Percentiles rank a stretch among this genome's conserved stretches.
Evolutionary conservation across 2,888 invertebrate species (phyloP).

Genomic region (Tubiluchus corallicola): DNA sequence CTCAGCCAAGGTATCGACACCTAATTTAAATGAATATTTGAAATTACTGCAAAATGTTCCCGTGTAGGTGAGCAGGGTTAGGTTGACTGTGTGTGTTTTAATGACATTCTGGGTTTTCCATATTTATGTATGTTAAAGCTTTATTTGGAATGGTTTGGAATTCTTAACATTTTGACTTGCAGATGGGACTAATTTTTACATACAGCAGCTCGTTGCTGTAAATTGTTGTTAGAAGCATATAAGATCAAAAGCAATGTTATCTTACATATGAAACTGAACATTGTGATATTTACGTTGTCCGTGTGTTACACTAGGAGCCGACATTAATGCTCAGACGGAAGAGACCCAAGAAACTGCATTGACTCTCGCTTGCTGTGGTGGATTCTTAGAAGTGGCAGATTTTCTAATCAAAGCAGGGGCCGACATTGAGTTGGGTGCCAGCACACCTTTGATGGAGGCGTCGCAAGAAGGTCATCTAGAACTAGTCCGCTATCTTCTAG

Average conservation of each 20-base stretch:
- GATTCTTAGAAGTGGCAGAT: slow-evolving; percentile 84
- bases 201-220: too few species aligned
- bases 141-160: too few species aligned
- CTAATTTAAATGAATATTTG: neutral
- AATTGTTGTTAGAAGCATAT: too few species aligned
- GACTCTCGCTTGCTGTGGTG: slow-evolving; percentile 81
- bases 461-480: slow-evolving; percentile 93
- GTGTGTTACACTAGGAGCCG: too few species aligned
- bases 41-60: neutral
- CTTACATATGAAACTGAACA: too few species aligned
- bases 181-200: too few species aligned
- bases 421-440: slow-evolving; percentile 79
- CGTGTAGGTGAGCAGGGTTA: neutral
- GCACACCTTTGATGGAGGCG: slow-evolving; percentile 95
- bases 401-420: slow-evolving; percentile 87
- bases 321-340: slow-evolving; percentile 95
- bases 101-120: neutral
- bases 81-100: neutral
- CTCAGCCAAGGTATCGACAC: slow-evolving; percentile 62
- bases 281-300: too few species aligned
- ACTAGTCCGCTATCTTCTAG: slow-evolving; percentile 42
- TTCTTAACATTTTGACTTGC: too few species aligned
- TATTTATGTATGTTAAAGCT: too few species aligned
- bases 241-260: too few species aligned
- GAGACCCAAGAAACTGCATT: slow-evolving; percentile 94